These are phyloP conservation scores for Adelosebastes latens DNA, from an alignment of 2,797 vertebrate species.

Conservation along the genomic window DNA sequence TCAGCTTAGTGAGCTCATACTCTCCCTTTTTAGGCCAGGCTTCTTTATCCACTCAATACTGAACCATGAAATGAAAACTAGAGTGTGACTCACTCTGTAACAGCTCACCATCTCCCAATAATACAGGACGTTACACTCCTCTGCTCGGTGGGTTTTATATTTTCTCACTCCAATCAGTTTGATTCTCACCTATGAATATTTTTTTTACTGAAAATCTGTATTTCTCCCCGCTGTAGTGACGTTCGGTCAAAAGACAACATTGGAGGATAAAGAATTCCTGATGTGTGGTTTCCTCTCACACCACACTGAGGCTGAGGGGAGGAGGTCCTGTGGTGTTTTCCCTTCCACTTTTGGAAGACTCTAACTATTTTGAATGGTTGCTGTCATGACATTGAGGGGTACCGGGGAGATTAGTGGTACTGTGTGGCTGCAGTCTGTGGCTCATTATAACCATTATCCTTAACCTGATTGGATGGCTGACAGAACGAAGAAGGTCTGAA, in stretches of 20 bases:
- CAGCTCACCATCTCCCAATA: neutral
- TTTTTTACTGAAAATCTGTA: neutral
- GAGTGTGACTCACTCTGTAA: neutral
- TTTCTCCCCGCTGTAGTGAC: neutral
- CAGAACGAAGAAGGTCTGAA: neutral
- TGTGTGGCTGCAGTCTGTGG: slow-evolving; percentile 37
- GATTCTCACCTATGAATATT: neutral
- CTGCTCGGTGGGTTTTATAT: neutral
- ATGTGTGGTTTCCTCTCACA: slow-evolving; percentile 42
- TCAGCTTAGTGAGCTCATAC: slow-evolving; percentile 11
- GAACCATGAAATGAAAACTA: slow-evolving; percentile 16
- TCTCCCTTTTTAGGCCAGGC: neutral
- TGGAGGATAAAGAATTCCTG: slow-evolving; percentile 1
- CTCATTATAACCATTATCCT: slow-evolving; percentile 45
- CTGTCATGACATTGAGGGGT: slow-evolving; percentile 41
- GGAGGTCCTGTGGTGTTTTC: slow-evolving; percentile 28
- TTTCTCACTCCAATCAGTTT: neutral
- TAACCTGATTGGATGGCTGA: slow-evolving; percentile 32
- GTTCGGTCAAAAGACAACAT: neutral
- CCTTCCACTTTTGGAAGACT: slow-evolving; percentile 30
- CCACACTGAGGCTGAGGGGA: slow-evolving; percentile 11
- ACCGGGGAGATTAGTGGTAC: slow-evolving; percentile 38
- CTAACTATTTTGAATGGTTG: slow-evolving; percentile 43
- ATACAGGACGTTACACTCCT: neutral
- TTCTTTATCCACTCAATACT: neutral